A percentile compares a stretch with the other conserved stretches of the same genome.
Evolutionary conservation across 2,888 invertebrate genomes (phyloP).

Genomic region (Creontiades dilutus): DNA sequence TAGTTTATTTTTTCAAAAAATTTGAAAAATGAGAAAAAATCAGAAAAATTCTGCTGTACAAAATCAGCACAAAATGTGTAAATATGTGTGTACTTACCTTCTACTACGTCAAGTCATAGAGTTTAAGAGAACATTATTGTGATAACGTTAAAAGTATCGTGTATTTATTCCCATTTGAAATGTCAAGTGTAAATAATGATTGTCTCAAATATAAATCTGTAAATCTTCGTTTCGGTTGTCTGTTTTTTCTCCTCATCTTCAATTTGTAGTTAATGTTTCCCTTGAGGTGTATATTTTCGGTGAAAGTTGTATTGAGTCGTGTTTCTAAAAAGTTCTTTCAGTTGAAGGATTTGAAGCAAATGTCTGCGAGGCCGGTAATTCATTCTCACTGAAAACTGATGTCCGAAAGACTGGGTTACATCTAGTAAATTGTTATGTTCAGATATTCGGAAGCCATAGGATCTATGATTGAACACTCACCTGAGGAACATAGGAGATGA

Average conservation of each 20-base stretch:
- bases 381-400: too few species aligned
- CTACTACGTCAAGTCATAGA: constrained; percentile 64
- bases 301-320: too few species aligned
- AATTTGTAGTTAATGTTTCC: too few species aligned
- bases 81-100: constrained; percentile 65
- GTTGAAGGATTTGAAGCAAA: too few species aligned
- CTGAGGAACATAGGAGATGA: too few species aligned
- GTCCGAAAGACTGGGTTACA: too few species aligned
- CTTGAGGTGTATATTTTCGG: too few species aligned
- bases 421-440: too few species aligned
- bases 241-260: background rate
- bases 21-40: constrained; percentile 24
- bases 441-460: too few species aligned
- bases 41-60: constrained; percentile 58
- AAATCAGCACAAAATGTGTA: constrained; percentile 56
- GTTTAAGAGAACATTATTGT: constrained; percentile 63
- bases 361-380: too few species aligned
- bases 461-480: too few species aligned
- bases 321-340: too few species aligned
- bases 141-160: constrained; percentile 56
- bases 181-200: constrained; percentile 56
- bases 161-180: constrained; percentile 52
- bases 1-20: constrained; percentile 68
- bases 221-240: background rate
- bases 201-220: constrained; percentile 47